Evolutionary conservation across 1,140 invertebrate genomes (phyloP), one percentile per base, ranked within the genome.

Genomic region (Drosophila virilis): DNA sequence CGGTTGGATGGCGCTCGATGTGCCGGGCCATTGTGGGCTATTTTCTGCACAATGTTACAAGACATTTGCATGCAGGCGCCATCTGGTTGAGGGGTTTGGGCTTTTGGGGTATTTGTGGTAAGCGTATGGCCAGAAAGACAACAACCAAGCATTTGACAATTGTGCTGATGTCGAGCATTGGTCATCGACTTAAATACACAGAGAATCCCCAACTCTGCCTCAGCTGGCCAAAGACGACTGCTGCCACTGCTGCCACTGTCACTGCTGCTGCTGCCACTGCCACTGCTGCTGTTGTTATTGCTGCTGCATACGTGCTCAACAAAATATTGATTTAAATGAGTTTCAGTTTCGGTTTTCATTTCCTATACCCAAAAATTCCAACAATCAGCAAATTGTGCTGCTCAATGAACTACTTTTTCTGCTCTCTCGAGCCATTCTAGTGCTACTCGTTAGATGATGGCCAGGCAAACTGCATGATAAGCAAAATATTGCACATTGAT

Each of bases 261-360:
- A 15, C 58, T 46, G 10, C 32, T n/a, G 28, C 58, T 46, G n/a
- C 15, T 66, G 17, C 1, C 17, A 17, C 17, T 17, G 17, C 17
- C 17, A 17, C 0, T 17, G 61, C 22, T 48, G 15, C 43, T 50
- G 28, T 22, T 50, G 22, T 17, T 57, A 46, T 32, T 70, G 57
- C 46, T 51, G 33, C 60, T 84, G 77, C 70, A 83, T 83, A 88
- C 83, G 84, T 88, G 84, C 84, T 80, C 80, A 89, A 78, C 84
- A 89, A 89, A 89, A 89, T 89, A 89, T 89, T 89, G 84, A 89
- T 89, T 89, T 89, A 89, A 89, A 89, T 89, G 84, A 89, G 85
- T 89, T 89, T 89, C 85, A 85, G 83, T 88, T 88, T 78, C 75
- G 83, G 79, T 89, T 89, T 89, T 84, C 80, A 89, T 89, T 89